These are phyloP conservation scores for Taenaris catops DNA, from an alignment of 2,888 invertebrate species.

Conservation along the genomic window DNA sequence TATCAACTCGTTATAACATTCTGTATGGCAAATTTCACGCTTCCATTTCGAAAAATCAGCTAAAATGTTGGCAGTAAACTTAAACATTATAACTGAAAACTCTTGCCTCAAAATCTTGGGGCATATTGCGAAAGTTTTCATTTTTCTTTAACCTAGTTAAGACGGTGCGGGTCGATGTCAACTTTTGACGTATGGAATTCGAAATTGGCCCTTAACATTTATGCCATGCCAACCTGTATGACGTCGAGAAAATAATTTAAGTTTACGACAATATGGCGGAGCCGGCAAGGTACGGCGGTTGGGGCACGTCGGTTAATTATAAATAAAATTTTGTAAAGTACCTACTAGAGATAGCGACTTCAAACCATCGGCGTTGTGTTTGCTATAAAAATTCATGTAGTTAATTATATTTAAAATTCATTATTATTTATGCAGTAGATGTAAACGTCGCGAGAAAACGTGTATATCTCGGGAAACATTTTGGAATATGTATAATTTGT, in stretches of 20 bases:
- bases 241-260: background rate
- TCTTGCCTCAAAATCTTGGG: slow-evolving; percentile 48
- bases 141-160: slow-evolving; percentile 71
- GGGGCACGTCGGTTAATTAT: too few species aligned
- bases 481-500: too few species aligned
- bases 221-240: slow-evolving; percentile 7
- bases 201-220: slow-evolving; percentile 37
- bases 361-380: too few species aligned
- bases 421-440: too few species aligned
- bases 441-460: too few species aligned
- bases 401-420: too few species aligned
- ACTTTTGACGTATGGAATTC: slow-evolving; percentile 35
- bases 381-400: too few species aligned
- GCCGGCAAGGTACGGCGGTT: too few species aligned
- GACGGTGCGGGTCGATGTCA: slow-evolving; percentile 45
- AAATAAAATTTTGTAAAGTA: too few species aligned
- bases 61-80: slow-evolving; percentile 11
- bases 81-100: slow-evolving; percentile 46
- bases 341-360: too few species aligned
- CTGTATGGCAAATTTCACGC: slow-evolving; percentile 4
- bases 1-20: background rate
- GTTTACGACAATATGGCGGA: too few species aligned
- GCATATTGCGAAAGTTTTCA: slow-evolving; percentile 71
- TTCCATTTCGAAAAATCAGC: slow-evolving; percentile 8
- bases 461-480: too few species aligned